phyloP scores from a whole-genome alignment of 2,888 invertebrate species.

The Zygogramma bicolorata region DNA sequence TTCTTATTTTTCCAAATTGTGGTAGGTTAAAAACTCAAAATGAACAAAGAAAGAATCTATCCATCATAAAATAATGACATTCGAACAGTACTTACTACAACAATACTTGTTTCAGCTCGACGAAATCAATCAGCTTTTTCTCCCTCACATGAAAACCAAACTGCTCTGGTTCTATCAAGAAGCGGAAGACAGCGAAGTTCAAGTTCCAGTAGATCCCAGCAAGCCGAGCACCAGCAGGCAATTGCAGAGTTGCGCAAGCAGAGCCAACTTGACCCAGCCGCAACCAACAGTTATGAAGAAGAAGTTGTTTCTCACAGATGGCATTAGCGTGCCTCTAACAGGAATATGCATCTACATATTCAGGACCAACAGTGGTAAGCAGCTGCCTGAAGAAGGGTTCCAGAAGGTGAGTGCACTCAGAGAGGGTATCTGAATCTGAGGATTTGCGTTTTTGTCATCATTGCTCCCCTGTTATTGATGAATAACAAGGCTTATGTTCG shows the following conservation, averaged over 20 bases:
- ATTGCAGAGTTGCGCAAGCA: constrained; percentile 60
- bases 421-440: no score
- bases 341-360: constrained; percentile 90
- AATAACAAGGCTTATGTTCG: not conserved
- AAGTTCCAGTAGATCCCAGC: constrained; percentile 55
- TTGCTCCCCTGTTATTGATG: no score
- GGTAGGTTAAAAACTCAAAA: no score
- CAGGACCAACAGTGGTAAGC: constrained; percentile 84
- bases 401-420: constrained; percentile 79
- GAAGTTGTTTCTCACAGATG: constrained; percentile 87
- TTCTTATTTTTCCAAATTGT: no score
- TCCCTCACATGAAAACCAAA: constrained; percentile 87
- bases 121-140: constrained; percentile 88
- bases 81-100: no score
- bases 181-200: constrained; percentile 78
- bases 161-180: constrained; percentile 92
- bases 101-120: constrained; percentile 74
- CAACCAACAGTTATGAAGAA: constrained; percentile 75
- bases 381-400: constrained; percentile 92
- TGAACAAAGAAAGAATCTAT: no score
- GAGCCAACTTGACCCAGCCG: constrained; percentile 60
- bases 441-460: no score
- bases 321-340: constrained; percentile 83
- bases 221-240: constrained; percentile 61
- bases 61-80: no score